Base-by-base conservation (phyloP, 2,888 invertebrate genomes). In the Tetramorium bicarinatum region DNA sequence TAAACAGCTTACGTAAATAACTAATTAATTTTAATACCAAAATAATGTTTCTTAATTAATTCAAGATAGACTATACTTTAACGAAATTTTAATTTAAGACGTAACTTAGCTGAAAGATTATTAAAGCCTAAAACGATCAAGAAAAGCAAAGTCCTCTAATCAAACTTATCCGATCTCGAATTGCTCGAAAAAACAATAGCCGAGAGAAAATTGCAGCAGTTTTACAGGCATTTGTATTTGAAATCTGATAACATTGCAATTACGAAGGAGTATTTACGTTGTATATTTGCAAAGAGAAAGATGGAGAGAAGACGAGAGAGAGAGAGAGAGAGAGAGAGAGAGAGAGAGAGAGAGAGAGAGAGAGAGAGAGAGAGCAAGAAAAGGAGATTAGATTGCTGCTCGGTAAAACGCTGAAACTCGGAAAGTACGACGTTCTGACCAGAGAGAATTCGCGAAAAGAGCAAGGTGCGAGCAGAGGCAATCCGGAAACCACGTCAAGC, bases 371-470 rank as follows among this genome's bases (percentile, higher is more conserved):
- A 47, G 34, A 61, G 59, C 2, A 41, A 54, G 29, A 67, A 29
- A 25, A 13, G 41, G 56, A 59, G 72, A 72, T 61, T 80, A 72
- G 47, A 80, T 80, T 25, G 56, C 21, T 56, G 44, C 41, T 75
- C 61, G 21, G 75, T 21, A 38, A 75, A 75, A 75, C 21, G 38
- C 38, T 49, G 61, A 62, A 71, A 56, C 69, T 79, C 47, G 3
- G 25, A 47, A 52, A 72, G 59, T 38, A 47, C 56, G 56, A 34
- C 34, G 47, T 71, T 72, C 59, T 72, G 79, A 71, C 79, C 72
- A 61, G 79, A 80, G 71, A 79, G 59, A 80, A 79, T 71, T 79
- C 59, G 34, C 34, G 79, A 80, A 77, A 69, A 77, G 59, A 80
- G 79, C 62, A 59, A 76, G 64, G 81, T 41, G 76, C 41, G 62